Percentiles rank a stretch among this genome's conserved stretches.
These are phyloP conservation scores for Cliona cf. orientalis DNA, from an alignment of 37 sponge, comb jelly and placozoan genomes.

Conservation along the genomic window DNA sequence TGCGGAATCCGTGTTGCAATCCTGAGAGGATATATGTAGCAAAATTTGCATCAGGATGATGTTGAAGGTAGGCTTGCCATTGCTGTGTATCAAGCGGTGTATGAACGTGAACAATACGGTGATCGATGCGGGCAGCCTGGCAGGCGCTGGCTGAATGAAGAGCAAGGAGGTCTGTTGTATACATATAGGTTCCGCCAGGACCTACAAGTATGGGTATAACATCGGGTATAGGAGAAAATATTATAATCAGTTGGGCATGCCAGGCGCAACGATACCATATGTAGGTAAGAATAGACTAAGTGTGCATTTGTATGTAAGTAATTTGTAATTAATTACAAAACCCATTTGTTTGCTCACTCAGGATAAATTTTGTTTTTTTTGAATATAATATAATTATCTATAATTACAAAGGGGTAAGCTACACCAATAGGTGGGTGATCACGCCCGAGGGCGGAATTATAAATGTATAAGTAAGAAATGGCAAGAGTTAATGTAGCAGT, in stretches of 20 bases:
- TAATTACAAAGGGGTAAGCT: neutral
- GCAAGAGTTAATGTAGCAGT: no score
- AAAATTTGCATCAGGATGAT: neutral
- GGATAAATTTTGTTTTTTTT: no score
- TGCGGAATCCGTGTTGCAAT: neutral
- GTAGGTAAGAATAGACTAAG: no score
- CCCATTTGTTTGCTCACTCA: no score
- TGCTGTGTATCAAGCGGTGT: neutral
- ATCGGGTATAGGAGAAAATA: neutral
- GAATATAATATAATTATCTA: neutral
- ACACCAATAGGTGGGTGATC: constrained; percentile 6
- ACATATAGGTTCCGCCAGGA: neutral
- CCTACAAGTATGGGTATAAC: neutral
- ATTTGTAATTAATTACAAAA: no score
- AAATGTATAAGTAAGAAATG: no score
- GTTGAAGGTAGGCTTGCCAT: neutral
- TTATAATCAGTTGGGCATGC: neutral
- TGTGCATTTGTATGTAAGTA: no score
- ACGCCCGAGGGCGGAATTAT: neutral
- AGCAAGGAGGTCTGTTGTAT: neutral
- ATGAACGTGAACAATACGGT: neutral
- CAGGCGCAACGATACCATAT: neutral
- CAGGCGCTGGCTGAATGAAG: no score
- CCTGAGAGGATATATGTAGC: constrained; percentile 1
- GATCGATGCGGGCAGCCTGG: neutral